Base-by-base conservation (phyloP, 2,888 invertebrate genomes). In the Glaucopsyche alexis region DNA sequence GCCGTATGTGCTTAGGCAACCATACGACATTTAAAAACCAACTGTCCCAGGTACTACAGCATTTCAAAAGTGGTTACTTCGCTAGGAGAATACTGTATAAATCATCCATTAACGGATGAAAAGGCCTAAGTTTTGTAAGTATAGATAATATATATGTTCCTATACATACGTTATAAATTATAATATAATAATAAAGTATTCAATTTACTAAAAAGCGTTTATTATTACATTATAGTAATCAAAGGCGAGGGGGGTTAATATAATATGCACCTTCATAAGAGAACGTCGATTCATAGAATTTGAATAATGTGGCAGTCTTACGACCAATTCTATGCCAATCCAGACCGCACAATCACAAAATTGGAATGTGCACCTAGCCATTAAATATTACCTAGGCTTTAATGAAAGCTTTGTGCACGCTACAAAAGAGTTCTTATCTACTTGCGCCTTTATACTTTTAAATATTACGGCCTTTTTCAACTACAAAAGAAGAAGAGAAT, bases 341-440 rank as follows among this genome's bases (percentile, higher is more conserved):
- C 69, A 47, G 19, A 49, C 69, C 69, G 29, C 67, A 49, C 67
- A 67, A 47, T 69, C 69, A 69, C 49, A 29, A 29, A 69, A 69
- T 69, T 69, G 49, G 47, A 69, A 69, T 69, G 69, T 69, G 69
- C 69, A 69, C 47, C 69, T 47, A 69, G 69, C 69, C 72, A 72
- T 72, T 72, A 65, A 72, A 72, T 72, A 50, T 72, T 40, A 72
- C 66, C 72, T 50, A 65, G 65, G 72, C 49, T 66, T 72, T 72
- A 65, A 49, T 66, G 65, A 69, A 65, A 66, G 50, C 66, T 65
- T 65, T 72, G 42, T 72, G 72, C 49, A 42, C 66, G 65, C 16
- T 50, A 66, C 66, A 72, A 72, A 72, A 72, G 66, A 50, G 66
- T 50, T 65, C 38, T 49, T 72, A 72, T 65, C 72, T 72, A 42